These are phyloP conservation scores for Monomorium pharaonis DNA, from an alignment of 1,140 invertebrate genomes.

Conservation along the genomic window DNA sequence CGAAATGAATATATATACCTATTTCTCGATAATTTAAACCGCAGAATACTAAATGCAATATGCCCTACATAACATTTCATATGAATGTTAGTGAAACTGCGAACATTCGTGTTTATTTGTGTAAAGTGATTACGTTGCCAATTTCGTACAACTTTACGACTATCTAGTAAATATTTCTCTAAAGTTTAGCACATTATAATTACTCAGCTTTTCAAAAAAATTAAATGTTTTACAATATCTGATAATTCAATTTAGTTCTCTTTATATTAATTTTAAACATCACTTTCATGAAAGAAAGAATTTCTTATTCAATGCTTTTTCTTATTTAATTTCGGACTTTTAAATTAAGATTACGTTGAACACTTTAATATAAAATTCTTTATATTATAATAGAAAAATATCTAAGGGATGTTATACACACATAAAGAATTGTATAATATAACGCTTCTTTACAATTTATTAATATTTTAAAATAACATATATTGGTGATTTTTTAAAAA, in stretches of 20 bases:
- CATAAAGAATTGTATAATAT: neutral
- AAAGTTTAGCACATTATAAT: neutral
- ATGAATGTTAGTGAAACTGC: slow-evolving; percentile 20
- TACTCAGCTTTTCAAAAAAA: neutral
- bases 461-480: neutral
- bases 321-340: neutral
- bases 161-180: neutral
- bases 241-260: neutral
- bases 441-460: neutral
- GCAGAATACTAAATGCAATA: neutral
- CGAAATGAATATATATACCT: neutral
- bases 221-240: neutral
- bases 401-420: neutral
- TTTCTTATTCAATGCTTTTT: too few species aligned
- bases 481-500: neutral
- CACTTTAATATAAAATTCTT: neutral
- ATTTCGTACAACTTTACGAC: neutral
- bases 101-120: neutral
- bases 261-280: neutral
- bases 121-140: slow-evolving; percentile 1
- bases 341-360: neutral
- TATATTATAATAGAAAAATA: neutral
- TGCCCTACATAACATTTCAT: neutral
- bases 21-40: neutral
- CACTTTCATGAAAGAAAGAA: neutral